phyloP scores from a whole-genome alignment of 2,797 vertebrate species.

The Labroides dimidiatus region DNA sequence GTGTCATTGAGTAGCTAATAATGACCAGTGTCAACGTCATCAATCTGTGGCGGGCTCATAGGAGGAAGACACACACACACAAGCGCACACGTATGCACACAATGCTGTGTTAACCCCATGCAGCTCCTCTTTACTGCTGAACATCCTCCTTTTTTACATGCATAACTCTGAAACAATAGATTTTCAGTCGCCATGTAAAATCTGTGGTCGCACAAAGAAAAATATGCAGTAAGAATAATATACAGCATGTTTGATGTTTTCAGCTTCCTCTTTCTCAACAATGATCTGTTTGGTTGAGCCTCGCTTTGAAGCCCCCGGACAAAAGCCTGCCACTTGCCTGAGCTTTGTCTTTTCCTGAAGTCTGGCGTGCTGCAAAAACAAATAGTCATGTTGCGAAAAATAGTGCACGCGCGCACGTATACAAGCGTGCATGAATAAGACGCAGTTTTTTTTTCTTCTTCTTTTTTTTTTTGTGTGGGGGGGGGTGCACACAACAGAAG shows the following conservation, averaged over 20 bases:
- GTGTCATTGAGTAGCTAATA: conserved; percentile 74
- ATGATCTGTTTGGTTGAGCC: conserved; percentile 76
- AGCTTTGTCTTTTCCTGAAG: conserved; percentile 82
- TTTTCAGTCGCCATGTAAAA: conserved; percentile 3
- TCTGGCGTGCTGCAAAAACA: conserved; percentile 70
- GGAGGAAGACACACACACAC: conserved; percentile 29
- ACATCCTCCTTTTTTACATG: conserved; percentile 20
- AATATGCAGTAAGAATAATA: conserved; percentile 41
- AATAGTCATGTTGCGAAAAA: conserved; percentile 78
- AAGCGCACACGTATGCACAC: background rate
- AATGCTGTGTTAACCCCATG: conserved; percentile 7
- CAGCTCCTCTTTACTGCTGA: conserved; percentile 23
- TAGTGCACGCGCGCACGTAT: conserved; percentile 73
- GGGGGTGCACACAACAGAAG: too few species aligned
- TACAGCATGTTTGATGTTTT: conserved; percentile 52
- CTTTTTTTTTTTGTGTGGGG: too few species aligned
- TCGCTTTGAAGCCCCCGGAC: conserved; percentile 79
- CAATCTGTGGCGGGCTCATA: conserved; percentile 57
- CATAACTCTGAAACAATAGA: conserved; percentile 21
- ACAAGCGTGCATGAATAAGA: conserved; percentile 13
- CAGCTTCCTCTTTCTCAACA: conserved; percentile 70
- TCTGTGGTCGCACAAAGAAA: conserved; percentile 40
- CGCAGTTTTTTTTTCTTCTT: background rate
- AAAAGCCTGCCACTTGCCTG: conserved; percentile 76
- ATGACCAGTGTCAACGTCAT: conserved; percentile 76